Evolutionary conservation across 2,888 invertebrate species (phyloP), one percentile per base, ranked within the genome.

Genomic region (Amphipyra berbera): DNA sequence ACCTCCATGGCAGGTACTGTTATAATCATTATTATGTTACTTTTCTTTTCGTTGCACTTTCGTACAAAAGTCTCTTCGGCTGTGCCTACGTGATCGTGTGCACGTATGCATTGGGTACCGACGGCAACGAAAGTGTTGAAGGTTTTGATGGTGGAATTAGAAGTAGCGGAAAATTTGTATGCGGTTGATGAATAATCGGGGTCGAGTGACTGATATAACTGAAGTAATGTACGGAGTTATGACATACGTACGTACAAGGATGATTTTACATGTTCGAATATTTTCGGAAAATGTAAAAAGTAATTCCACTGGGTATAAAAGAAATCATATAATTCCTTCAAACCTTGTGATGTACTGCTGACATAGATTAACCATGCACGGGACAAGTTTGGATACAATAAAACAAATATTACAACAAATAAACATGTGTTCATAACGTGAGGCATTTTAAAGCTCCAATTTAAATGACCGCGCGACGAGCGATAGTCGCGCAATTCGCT

Each of bases 11-110:
- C 0, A 14, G 7, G 13, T 63, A 73, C 68, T 30, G 65, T 78
- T 70, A 67, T 21, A 69, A 45, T 48, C n/a, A 40, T 15, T 14
- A 9, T 66, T 30, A 6, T 30, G 6, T 30, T 48, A 38, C 13
- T 14, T 79, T 64, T 67, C 45, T 52, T 71, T 66, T 56, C 38
- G 55, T 45, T 67, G 59, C 64, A 63, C 55, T 59, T 62, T 54
- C 33, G 45, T 21, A 27, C 41, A 52, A 47, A 38, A 46, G 56
- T 55, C 46, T 47, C n/a, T 15, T 33, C 14, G 47, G 27, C 7
- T 47, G 66, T 42, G 61, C 76, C 81, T 88, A 89, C 89, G 89
- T 89, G 89, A 84, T 68, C 73, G 21, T 42, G 35, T 66, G 79
- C 89, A 88, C 84, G 89, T 85, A 41, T 74, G 77, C 81, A 76